Base-by-base conservation (phyloP, 2,797 vertebrate genomes). In the Cryptoblepharus egeriae region DNA sequence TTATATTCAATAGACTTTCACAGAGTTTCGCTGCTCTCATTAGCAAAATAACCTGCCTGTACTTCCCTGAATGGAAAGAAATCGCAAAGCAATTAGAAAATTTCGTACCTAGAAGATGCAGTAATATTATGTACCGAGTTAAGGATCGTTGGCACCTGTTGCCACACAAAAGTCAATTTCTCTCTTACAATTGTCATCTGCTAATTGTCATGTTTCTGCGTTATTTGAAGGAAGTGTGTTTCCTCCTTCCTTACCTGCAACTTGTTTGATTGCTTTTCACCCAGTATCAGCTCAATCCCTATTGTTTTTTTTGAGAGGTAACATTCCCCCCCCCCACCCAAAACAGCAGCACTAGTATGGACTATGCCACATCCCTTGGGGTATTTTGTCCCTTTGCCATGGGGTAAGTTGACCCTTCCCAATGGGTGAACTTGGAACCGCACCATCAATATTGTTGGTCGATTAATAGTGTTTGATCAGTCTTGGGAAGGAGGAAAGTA, bases 121-220 rank as follows among this genome's bases (percentile, higher is more conserved):
- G 32, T 35, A 16, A 30, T 68, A 75, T 87, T 88, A 75, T 67
- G 75, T 32, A n/a, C 1, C 39, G 28, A 10, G 13, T 30, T 75
- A 16, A 60, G 61, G 77, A 55, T 76, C 73, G 70, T 42, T 76
- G 7, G 13, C 57, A 60, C 68, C 81, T 22, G 76, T 30, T 39
- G 85, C 42, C 30, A 77, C 32, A 5, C 55, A 24, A 67, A 57
- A 85, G n/a, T 28, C 57, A 85, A 26, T 57, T 18, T 30, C 65
- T 20, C 13, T 83, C 55, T 86, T 90, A 80, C 78, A 39, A 81
- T 58, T 57, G 35, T 73, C 69, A 1, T 82, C 89, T 82, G 55
- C 81, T 82, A 80, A 57, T 2, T 9, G 24, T 45, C 32, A 69
- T 65, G 57, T 58, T 55, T 80, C 10, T 42, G 42, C 10, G 30